Base-by-base conservation (phyloP, 2,888 invertebrate species). In the Cephus pygmeus region DNA sequence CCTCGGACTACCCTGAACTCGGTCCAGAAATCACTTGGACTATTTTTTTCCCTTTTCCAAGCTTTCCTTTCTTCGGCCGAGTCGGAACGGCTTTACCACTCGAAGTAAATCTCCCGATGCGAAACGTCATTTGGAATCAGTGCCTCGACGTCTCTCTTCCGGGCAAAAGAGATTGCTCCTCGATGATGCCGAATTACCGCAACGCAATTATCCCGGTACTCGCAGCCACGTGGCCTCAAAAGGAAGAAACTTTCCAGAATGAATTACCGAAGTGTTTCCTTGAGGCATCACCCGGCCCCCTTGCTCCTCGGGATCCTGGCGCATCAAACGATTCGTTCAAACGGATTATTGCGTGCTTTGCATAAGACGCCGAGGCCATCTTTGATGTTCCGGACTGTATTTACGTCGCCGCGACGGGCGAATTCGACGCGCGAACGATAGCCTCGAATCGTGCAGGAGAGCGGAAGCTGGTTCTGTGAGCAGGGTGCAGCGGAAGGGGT, bases 271-370 rank as follows among this genome's bases (percentile, higher is more conserved):
- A 15, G 6, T 33, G 69, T 69, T 69, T 69, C 15, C 69, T 15
- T 9, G 30, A 15, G 69, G 69, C 69, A 69, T 30, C n/a, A 15
- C 3, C 69, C 69, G n/a, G 23, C 30, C 30, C 31, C 30, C 31
- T 33, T 69, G 69, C 69, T n/a, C n/a, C 11, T 23, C n/a, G 4
- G 1, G 1, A 6, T 6, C 12, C n/a, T n/a, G 69, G 0, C 69
- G 11, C 69, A 69, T 30, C 69, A 31, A 33, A 33, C 69, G 69
- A 12, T 11, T 30, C 30, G 69, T 69, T 40, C 31, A 81, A 84
- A 79, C 80, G 82, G 81, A 85, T 85, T 85, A 85, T 81, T 74
- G 76, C 82, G 79, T 69, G 77, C 76, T 82, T 69, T 33, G 15
- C 69, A 30, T 69, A 33, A 31, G 69, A 69, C 69, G 69, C 30